Percentiles rank a stretch among this genome's conserved stretches.
phyloP scores from a whole-genome alignment of 2,113 vertebrate species.

The Cyphomyrus discorhynchus region DNA sequence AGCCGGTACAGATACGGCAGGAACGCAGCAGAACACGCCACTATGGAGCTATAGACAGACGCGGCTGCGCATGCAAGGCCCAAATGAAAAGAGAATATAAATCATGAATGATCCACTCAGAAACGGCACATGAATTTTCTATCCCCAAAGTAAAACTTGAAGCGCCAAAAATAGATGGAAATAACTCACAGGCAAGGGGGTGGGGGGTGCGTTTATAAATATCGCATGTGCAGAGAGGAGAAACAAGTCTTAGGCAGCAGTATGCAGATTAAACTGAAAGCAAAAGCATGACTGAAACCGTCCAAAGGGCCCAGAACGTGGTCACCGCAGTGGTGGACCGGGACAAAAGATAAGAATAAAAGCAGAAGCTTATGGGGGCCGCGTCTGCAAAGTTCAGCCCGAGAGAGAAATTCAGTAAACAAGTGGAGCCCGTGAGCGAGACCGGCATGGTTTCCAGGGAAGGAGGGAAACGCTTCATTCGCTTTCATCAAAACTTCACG shows the following conservation, averaged over 20 bases:
- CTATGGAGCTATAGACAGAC: not conserved
- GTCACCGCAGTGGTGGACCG: not conserved
- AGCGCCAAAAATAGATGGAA: conserved; percentile 10
- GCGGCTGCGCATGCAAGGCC: not conserved
- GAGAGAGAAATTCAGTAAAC: not conserved
- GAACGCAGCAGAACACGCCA: not conserved
- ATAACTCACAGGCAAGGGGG: not conserved
- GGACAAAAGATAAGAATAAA: not conserved
- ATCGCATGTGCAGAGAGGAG: not conserved
- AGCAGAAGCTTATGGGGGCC: not conserved
- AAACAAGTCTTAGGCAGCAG: not conserved
- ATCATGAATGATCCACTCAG: conserved; percentile 2
- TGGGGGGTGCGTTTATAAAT: conserved; percentile 19
- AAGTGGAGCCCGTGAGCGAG: not conserved
- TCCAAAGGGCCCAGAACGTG: not conserved
- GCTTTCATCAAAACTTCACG: not conserved
- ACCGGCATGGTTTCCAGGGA: not conserved
- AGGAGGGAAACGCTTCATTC: not conserved
- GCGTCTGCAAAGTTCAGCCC: not conserved
- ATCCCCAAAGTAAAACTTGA: conserved; percentile 10
- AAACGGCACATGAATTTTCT: not conserved
- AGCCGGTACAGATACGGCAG: not conserved
- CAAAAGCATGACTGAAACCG: not conserved
- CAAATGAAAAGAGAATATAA: not conserved
- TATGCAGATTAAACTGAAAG: not conserved